Evolutionary conservation across 1,140 invertebrate genomes (phyloP), one percentile per base, ranked within the genome.

Genomic region (Diachasma alloeum): DNA sequence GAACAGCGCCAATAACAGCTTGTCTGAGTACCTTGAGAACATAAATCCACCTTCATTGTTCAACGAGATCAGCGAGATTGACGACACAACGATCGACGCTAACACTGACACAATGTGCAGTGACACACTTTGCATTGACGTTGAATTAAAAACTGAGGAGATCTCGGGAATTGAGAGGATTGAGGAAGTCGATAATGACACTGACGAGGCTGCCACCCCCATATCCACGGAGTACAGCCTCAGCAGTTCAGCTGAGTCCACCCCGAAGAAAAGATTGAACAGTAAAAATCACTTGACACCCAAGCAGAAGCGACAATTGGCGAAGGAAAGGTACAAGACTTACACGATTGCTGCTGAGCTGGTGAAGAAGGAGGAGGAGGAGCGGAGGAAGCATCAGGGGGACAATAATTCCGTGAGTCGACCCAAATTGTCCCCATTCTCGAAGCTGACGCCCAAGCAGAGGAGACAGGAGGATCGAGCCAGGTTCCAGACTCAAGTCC

Each of bases 251-350:
- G 92, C 92, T 0, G 94, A 95, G 78, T 93, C 93, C 0, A 94
- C 94, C 0, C 94, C 94, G 0, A 95, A 94, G 79, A 93, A 91
- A 81, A 88, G 85, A 10, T 46, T 63, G 24, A 1, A 73, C 5
- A 90, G 83, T 1, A 91, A 91, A 75, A 82, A 63, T 59, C 87
- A 91, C 13, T 82, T 95, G 56, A 95, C 94, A 0, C 94, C 94
- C 0, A 95, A 95, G 87, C 93, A 95, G 81, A 94, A 93, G 82
- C 87, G 95, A 74, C 92, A 92, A 53, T 82, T 94, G 24, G 91
- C 92, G 1, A 94, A 94, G 83, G 94, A 96, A 80, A 91, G 95
- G 70, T 96, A 94, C 81, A 93, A 92, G 83, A 96, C 95, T 0
- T 95, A 95, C 80, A 95, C 94, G 0, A 94, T 96, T 44, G 92